Percentiles rank a stretch among this genome's conserved stretches.
phyloP scores from a whole-genome alignment of 2,113 vertebrate genomes.

The Raphicerus campestris region DNA sequence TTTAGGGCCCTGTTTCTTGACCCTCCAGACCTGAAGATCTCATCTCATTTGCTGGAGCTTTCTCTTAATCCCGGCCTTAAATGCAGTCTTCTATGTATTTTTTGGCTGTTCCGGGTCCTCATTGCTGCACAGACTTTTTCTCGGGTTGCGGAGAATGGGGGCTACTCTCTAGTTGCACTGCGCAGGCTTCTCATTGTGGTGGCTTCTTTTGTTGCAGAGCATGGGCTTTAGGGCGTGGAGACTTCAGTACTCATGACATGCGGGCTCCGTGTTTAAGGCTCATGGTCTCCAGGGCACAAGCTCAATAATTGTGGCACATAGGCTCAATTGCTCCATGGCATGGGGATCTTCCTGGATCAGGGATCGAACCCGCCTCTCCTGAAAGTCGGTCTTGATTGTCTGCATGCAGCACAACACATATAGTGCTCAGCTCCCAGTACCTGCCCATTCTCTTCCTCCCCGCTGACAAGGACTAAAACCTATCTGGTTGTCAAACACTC shows the following conservation, averaged over 20 bases:
- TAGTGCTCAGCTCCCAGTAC: background rate
- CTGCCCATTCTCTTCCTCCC: background rate
- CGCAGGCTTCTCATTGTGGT: background rate
- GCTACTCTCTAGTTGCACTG: background rate
- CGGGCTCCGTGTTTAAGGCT: background rate
- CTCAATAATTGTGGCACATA: background rate
- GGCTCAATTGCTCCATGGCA: background rate
- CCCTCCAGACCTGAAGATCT: background rate
- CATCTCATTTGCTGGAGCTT: background rate
- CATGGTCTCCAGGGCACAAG: background rate
- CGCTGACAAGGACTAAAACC: background rate
- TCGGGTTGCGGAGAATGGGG: rapidly evolving
- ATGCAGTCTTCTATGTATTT: background rate
- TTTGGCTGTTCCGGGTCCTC: background rate
- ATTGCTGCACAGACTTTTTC: background rate
- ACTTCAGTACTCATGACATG: no score
- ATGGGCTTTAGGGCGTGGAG: rapidly evolving
- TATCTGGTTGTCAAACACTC: background rate
- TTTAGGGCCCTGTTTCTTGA: rapidly evolving
- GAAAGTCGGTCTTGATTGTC: background rate
- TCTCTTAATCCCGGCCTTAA: background rate
- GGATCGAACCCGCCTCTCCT: background rate
- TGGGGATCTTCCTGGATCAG: background rate
- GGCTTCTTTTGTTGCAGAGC: background rate
- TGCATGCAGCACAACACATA: background rate